A percentile compares a stretch with the other conserved stretches of the same genome.
phyloP scores from a whole-genome alignment of 2,113 vertebrate genomes.

The Anthoscopus minutus region DNA sequence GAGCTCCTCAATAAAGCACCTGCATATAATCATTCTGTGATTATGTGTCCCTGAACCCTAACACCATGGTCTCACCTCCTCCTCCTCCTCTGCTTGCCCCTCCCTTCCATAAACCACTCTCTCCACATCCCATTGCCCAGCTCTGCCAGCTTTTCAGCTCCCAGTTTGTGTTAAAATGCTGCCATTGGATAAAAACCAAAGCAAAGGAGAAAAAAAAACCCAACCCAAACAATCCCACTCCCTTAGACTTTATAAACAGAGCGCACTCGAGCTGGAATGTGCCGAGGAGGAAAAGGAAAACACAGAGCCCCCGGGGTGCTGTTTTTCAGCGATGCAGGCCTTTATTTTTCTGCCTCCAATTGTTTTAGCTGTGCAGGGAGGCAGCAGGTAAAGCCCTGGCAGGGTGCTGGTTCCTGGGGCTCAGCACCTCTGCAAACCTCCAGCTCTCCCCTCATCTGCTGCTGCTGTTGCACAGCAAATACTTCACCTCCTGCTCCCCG shows the following conservation, averaged over 20 bases:
- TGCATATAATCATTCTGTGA: no score
- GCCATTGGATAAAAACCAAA: not conserved
- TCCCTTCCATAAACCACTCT: not conserved
- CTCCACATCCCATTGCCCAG: fast-evolving
- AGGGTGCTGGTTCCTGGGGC: not conserved
- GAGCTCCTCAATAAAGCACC: no score
- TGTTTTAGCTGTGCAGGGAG: not conserved
- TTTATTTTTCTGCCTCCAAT: not conserved
- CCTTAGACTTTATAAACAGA: not conserved
- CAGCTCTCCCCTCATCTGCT: not conserved
- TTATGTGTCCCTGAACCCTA: no score
- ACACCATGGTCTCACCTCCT: not conserved
- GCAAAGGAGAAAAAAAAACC: not conserved
- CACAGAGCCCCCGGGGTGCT: not conserved
- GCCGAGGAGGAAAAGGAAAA: not conserved
- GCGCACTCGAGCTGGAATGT: not conserved
- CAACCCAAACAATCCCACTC: not conserved
- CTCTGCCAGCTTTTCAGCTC: not conserved
- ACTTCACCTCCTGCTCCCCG: not conserved
- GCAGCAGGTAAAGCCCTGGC: not conserved
- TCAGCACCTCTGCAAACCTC: not conserved
- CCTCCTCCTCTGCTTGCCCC: not conserved
- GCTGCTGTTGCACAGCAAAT: not conserved
- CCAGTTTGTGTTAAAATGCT: not conserved
- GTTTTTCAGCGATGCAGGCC: not conserved